Base-by-base conservation (phyloP, 2,797 vertebrate species). In the Enteromius unitaeniatus region DNA sequence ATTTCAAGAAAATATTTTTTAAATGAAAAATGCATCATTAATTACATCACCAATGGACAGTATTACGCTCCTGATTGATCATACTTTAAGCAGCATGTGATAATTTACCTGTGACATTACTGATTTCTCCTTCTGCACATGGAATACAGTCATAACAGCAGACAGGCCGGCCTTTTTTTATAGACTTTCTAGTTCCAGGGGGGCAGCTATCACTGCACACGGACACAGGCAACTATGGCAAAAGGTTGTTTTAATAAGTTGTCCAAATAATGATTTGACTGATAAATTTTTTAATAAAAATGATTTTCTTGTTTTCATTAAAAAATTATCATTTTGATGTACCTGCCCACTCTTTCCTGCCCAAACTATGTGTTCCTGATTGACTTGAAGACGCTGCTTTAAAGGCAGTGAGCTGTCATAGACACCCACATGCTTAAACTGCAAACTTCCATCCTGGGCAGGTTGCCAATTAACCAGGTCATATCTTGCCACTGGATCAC, bases 391-490 rank as follows among this genome's bases (percentile, higher is more conserved):
- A 70, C 53, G 88, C 78, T 89, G 64, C 68, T 91, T 88, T 37
- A 81, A 84, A 37, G 92, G 90, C 11, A 92, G 79, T 1, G 93
- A 92, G 31, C 92, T 91, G 0, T 95, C 94, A 82, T 93, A 94
- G 76, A 90, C 87, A 62, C 94, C 94, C 1, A 95, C 92, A 23
- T 92, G 86, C 84, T 88, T 91, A 80, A 94, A 95, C 76, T 91
- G 75, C 67, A 94, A 81, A 0, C 69, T 87, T 34, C 89, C 87
- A 1, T 90, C 83, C n/a, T 88, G 45, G 82, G 87, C 87, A 17
- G 21, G 87, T 78, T 94, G 93, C 94, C 94, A 95, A 88, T 94
- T 94, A 53, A 94, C 89, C 82, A 94, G 90, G 34, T 95, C 92
- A 79, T 95, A 95, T 53, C 31, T 91, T 60, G 92, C 93, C 28